Evolutionary conservation across 2,797 vertebrate genomes (phyloP).

Genomic region (Antrozous pallidus): DNA sequence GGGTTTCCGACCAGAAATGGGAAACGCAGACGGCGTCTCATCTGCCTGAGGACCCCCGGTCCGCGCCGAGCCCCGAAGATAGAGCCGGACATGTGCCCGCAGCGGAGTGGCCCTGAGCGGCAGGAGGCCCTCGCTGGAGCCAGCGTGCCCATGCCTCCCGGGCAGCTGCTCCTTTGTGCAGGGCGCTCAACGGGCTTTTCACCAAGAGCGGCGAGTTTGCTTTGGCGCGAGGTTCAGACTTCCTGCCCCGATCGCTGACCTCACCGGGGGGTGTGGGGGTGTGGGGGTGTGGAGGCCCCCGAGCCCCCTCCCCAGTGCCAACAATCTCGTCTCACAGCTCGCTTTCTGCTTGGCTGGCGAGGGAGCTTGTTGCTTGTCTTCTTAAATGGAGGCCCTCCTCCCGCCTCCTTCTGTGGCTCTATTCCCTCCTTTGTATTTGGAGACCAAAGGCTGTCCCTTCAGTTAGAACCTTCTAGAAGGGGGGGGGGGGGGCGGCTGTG

Average conservation of each 20-base stretch:
- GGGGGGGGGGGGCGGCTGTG: not conserved
- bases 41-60: not conserved
- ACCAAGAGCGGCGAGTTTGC: conserved; percentile 58
- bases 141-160: rapidly evolving
- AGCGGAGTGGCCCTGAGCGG: not conserved
- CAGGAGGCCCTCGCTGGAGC: not conserved
- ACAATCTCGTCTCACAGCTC: conserved; percentile 38
- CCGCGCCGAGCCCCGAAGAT: not conserved
- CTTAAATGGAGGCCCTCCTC: conserved; percentile 54
- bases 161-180: not conserved
- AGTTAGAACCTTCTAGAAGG: conserved; percentile 39
- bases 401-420: not conserved
- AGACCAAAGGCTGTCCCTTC: not conserved
- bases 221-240: conserved; percentile 75
- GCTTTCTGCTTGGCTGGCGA: conserved; percentile 61
- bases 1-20: not conserved
- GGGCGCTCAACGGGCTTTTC: conserved; percentile 50
- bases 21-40: not conserved
- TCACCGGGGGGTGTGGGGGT: conserved; percentile 69
- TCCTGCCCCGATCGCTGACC: conserved; percentile 78
- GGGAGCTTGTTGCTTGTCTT: conserved; percentile 51
- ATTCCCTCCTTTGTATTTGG: conserved; percentile 60
- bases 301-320: not conserved
- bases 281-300: too few relatives aligned
- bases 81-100: not conserved